Conservation (phyloP, 2,888 invertebrate genomes). For the Troides oblongomaculatus region DNA sequence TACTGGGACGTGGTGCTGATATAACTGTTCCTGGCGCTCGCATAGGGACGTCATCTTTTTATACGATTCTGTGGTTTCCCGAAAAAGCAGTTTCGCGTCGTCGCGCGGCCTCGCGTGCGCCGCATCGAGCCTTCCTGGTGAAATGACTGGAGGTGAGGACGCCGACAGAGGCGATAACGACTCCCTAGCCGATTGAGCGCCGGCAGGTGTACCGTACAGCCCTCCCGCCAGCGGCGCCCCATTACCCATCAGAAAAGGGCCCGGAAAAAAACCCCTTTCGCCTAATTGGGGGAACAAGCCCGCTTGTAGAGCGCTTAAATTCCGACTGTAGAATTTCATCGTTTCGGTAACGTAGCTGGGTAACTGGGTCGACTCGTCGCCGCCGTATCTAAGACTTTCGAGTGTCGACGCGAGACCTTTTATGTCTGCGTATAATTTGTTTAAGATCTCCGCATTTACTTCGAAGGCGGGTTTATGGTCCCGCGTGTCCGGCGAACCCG, state of each 20-base stretch:
- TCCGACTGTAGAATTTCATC: slow-evolving; percentile 75
- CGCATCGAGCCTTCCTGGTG: slow-evolving; percentile 70
- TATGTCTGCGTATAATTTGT: slow-evolving; percentile 89
- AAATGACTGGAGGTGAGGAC: slow-evolving; percentile 72
- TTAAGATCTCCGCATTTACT: slow-evolving; percentile 89
- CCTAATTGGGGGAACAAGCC: slow-evolving; percentile 69
- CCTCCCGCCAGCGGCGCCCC: slow-evolving; percentile 60
- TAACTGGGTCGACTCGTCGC: slow-evolving; percentile 66
- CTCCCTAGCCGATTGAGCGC: slow-evolving; percentile 66
- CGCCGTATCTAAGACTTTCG: slow-evolving; percentile 82
- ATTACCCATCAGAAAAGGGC: slow-evolving; percentile 69
- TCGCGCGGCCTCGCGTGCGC: slow-evolving; percentile 69
- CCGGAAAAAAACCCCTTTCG: slow-evolving; percentile 68
- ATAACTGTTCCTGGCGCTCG: slow-evolving; percentile 76
- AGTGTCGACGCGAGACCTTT: slow-evolving; percentile 80
- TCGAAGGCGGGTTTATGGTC: slow-evolving; percentile 79
- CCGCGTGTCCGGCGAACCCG: slow-evolving; percentile 72
- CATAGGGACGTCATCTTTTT: slow-evolving; percentile 78
- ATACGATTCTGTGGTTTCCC: slow-evolving; percentile 74
- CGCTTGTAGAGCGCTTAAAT: slow-evolving; percentile 66
- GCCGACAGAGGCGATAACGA: slow-evolving; percentile 73
- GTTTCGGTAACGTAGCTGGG: slow-evolving; percentile 74
- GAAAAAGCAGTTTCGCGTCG: slow-evolving; percentile 77
- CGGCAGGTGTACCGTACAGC: slow-evolving; percentile 65
- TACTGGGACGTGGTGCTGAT: slow-evolving; percentile 78